Evolutionary conservation across 2,113 vertebrate species (phyloP).

Genomic region (Nothoprocta pentlandii): DNA sequence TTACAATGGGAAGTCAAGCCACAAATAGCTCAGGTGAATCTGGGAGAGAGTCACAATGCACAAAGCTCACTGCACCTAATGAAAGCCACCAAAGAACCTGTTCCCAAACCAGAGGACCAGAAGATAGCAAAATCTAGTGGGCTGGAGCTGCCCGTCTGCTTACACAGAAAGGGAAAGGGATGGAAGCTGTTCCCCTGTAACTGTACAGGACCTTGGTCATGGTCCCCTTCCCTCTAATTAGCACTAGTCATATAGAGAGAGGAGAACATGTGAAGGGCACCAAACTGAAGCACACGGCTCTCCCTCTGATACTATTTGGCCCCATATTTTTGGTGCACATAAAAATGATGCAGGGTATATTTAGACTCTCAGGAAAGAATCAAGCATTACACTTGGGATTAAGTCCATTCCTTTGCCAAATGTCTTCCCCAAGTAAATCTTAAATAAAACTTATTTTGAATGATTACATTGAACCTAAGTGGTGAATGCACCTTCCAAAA

Average conservation of each 20-base stretch:
- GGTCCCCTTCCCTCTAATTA: not conserved
- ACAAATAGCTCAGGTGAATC: not conserved
- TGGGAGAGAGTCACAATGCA: not conserved
- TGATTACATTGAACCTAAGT: slow-evolving; percentile 1
- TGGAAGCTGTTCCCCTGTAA: not conserved
- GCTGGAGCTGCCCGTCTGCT: not conserved
- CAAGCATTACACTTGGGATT: not conserved
- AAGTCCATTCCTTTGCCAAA: not conserved
- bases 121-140: rapidly evolving
- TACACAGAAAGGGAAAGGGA: not conserved
- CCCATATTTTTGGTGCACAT: not conserved
- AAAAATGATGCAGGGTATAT: not conserved
- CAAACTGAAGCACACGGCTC: not conserved
- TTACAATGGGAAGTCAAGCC: not conserved
- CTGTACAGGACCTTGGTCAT: not conserved
- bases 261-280: not conserved
- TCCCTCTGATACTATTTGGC: not conserved
- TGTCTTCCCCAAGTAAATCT: slow-evolving; percentile 1
- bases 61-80: not conserved
- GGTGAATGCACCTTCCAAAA: slow-evolving; percentile 1
- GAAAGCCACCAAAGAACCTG: not conserved
- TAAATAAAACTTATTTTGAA: slow-evolving; percentile 29
- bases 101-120: not conserved
- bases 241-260: not conserved
- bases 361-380: not conserved